phyloP scores from a whole-genome alignment of 2,113 vertebrate species.

The Pseudorhombus dupliciocellatus region DNA sequence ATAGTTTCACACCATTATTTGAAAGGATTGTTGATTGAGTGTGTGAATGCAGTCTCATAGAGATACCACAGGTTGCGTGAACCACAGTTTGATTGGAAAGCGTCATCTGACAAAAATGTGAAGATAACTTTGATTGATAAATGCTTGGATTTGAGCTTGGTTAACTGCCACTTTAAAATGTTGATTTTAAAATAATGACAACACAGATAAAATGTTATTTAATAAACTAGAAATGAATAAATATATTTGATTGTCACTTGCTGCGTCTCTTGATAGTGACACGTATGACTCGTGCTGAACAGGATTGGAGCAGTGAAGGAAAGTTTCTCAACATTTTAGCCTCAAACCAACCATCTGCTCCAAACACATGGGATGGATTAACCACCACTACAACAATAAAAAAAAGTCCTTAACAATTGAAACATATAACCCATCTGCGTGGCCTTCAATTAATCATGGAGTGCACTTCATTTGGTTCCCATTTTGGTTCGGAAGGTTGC shows the following conservation, averaged over 20 bases:
- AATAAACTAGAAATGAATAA: conserved; percentile 51
- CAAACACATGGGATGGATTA: conserved; percentile 22
- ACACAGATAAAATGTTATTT: conserved; percentile 27
- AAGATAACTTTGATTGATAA: conserved; percentile 18
- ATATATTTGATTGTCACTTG: conserved; percentile 40
- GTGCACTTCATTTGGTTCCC: background rate
- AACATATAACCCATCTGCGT: background rate
- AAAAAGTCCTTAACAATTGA: conserved; percentile 1
- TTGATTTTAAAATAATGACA: conserved; percentile 38
- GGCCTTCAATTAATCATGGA: conserved; percentile 10
- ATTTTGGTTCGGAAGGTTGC: background rate
- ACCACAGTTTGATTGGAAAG: conserved; percentile 18
- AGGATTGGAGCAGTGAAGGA: background rate
- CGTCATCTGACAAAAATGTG: conserved; percentile 11
- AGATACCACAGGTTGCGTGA: conserved; percentile 6
- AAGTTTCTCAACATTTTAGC: conserved; percentile 10
- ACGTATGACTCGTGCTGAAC: background rate
- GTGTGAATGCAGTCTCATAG: conserved; percentile 41
- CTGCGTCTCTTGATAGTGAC: background rate
- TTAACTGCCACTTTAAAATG: conserved; percentile 24
- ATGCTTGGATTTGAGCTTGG: background rate
- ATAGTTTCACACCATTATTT: conserved; percentile 37
- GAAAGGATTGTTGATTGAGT: conserved; percentile 23
- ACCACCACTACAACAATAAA: conserved; percentile 10
- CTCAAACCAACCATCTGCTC: conserved; percentile 18